A percentile compares a stretch with the other conserved stretches of the same genome.
These are phyloP conservation scores for Popillia japonica DNA, from an alignment of 1,140 invertebrate species.

Conservation along the genomic window DNA sequence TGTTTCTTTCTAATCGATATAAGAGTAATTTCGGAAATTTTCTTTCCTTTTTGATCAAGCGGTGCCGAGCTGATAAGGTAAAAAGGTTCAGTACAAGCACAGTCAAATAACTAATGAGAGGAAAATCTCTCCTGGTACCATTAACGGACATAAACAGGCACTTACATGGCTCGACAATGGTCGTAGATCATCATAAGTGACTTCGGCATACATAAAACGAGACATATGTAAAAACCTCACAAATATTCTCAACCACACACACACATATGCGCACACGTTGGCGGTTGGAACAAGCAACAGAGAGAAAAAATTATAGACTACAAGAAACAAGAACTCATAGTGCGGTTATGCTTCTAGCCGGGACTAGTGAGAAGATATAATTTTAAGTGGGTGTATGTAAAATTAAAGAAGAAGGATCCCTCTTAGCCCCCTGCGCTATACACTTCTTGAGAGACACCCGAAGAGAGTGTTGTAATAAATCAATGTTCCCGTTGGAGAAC, in stretches of 20 bases:
- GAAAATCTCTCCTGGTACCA: slow-evolving; percentile 41
- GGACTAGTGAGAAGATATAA: slow-evolving; percentile 46
- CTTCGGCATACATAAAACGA: slow-evolving; percentile 47
- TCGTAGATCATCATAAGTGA: slow-evolving; percentile 48
- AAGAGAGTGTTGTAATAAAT: slow-evolving; percentile 47
- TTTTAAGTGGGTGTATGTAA: slow-evolving; percentile 53
- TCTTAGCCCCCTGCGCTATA: slow-evolving; percentile 30
- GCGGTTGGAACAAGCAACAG: not conserved
- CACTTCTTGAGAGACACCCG: slow-evolving; percentile 38
- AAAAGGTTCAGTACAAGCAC: not conserved
- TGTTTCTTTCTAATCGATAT: slow-evolving; percentile 1
- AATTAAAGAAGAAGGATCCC: slow-evolving; percentile 36
- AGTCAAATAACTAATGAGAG: slow-evolving; percentile 40
- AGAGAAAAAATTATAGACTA: not conserved
- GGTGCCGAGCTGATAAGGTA: slow-evolving; percentile 20
- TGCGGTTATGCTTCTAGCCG: slow-evolving; percentile 40
- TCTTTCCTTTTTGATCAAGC: slow-evolving; percentile 14
- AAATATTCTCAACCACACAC: slow-evolving; percentile 41
- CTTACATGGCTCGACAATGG: slow-evolving; percentile 47
- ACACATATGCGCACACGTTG: not conserved
- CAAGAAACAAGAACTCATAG: slow-evolving; percentile 3
- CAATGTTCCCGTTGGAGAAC: slow-evolving; percentile 48
- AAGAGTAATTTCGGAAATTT: not conserved
- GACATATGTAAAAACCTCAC: slow-evolving; percentile 47
- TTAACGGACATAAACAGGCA: slow-evolving; percentile 51